Base-by-base conservation (phyloP, 1,140 invertebrate species). In the Laodelphax striatellus region DNA sequence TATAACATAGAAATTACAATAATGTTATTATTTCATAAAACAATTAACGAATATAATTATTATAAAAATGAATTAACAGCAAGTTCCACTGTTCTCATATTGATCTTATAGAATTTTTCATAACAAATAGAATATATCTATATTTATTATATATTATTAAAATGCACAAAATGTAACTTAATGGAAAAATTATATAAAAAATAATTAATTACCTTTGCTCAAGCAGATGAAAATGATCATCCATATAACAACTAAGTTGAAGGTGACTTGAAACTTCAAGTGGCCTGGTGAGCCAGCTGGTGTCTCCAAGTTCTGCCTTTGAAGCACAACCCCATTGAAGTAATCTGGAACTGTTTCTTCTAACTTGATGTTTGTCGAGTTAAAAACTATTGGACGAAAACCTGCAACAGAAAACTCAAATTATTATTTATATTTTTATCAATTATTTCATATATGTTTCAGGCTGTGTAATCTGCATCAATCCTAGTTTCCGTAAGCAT, bases 211-310 rank as follows among this genome's bases (percentile, higher is more conserved):
- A 82, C 82, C 91, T 83, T 92, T 92, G 70, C 88, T 90, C 3
- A 94, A 77, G n/a, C 85, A 85, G 10, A 94, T 81, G 67, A 93
- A 94, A 11, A 93, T 83, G 38, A 91, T 85, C 79, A 91, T 86
- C 92, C 92, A 95, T 14, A 94, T 84, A 4, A 94, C 83, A 1
- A 88, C 88, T 68, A 94, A 77, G 72, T 94, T 92, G 72, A 94
- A 92, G 3, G 89, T 87, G 55, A 92, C 80, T 76, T 94, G 88
- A 72, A 92, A 91, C 70, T 90, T 90, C 31, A 91, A 80, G 6
- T 82, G 81, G 5, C 85, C 83, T 41, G 83, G 79, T 46, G 73
- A 73, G 55, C 77, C 80, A 57, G 82, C 79, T n/a, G 79, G 71
- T 8, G 79, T 78, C 53, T 73, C 73, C 21, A 83, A 67, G 67